Conservation (phyloP, 37 sponge, comb jelly and placozoan species). For the Beroe ovata region DNA sequence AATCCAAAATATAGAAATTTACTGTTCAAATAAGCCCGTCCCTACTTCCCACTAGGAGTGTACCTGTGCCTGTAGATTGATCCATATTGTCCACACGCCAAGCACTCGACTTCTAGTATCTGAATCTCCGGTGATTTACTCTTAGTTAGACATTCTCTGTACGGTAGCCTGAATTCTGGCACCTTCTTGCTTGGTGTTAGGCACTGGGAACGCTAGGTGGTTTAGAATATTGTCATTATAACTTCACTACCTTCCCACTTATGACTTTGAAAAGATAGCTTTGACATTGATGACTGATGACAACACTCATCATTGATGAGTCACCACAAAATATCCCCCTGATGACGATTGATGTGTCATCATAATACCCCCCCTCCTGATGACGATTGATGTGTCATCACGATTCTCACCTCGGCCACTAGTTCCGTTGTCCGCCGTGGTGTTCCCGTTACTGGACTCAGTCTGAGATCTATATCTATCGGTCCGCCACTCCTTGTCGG, state of each 20-base stretch:
- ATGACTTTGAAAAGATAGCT: too few relatives aligned
- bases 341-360: too few relatives aligned
- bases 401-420: background rate
- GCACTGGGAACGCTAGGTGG: background rate
- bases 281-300: too few relatives aligned
- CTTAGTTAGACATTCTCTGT: slow-evolving; percentile 46
- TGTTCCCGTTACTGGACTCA: background rate
- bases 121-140: slow-evolving; percentile 31
- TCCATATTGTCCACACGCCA: slow-evolving; percentile 19
- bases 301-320: too few relatives aligned
- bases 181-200: background rate
- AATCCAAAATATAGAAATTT: too few relatives aligned
- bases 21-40: too few relatives aligned
- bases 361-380: too few relatives aligned
- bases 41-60: too few relatives aligned
- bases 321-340: too few relatives aligned
- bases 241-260: too few relatives aligned
- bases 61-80: slow-evolving; percentile 64
- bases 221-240: too few relatives aligned
- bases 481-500: background rate
- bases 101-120: slow-evolving; percentile 53
- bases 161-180: slow-evolving; percentile 34
- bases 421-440: background rate
- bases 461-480: background rate
- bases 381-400: too few relatives aligned